Conservation (phyloP, 2,888 invertebrate species). For the Clepsis dumicolana region DNA sequence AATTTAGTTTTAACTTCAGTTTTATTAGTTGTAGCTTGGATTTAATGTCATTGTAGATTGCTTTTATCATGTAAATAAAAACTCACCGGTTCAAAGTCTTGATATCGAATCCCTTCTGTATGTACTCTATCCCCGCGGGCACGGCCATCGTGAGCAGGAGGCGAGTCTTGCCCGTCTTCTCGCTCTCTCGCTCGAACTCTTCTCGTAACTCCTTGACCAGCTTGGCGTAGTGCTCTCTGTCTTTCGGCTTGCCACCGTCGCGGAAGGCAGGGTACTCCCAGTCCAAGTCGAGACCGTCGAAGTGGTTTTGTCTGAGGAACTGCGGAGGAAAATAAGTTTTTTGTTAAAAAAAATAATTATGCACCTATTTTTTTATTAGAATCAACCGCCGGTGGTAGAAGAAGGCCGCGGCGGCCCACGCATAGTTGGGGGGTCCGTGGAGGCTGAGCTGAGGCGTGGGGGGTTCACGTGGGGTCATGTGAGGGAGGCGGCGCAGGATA, state of each 20-base stretch:
- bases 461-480: no score
- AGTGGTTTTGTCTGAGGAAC: slow-evolving; percentile 95
- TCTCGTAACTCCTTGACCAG: slow-evolving; percentile 95
- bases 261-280: slow-evolving; percentile 96
- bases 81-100: slow-evolving; percentile 93
- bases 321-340: slow-evolving; percentile 49
- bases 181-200: slow-evolving; percentile 95
- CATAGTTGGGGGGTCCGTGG: no score
- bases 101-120: slow-evolving; percentile 97
- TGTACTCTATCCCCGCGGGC: slow-evolving; percentile 96
- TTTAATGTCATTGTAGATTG: no score
- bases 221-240: slow-evolving; percentile 94
- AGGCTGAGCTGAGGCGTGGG: no score
- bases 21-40: no score
- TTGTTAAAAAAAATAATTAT: no score
- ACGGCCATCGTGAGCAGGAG: slow-evolving; percentile 97
- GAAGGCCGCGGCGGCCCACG: no score
- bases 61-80: no score
- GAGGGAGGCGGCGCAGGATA: no score
- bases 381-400: no score
- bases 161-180: slow-evolving; percentile 92
- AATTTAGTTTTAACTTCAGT: no score
- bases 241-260: slow-evolving; percentile 92
- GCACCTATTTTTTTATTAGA: no score
- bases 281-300: slow-evolving; percentile 96